Evolutionary conservation across 2,888 invertebrate species (phyloP), one percentile per base, ranked within the genome.

Genomic region (Scaptomyza flava): DNA sequence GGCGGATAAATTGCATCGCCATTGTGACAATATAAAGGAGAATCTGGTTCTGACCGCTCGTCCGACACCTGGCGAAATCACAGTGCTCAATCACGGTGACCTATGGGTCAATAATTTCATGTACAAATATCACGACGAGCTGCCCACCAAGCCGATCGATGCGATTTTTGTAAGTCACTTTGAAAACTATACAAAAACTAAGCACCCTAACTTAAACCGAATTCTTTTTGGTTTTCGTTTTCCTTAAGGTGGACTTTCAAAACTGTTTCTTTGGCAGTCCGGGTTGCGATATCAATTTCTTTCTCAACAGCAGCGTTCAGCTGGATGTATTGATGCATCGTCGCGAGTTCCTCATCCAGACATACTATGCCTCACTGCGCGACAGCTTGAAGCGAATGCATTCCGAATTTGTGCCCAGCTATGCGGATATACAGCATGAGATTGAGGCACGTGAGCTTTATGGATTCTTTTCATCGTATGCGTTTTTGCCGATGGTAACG

Each of bases 101-200:
- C 89, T 93, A 2, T 93, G 93, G 93, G 90, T 93, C n/a, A 93
- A 93, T 65, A 93, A 93, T 77, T 93, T 93, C 77, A 92, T 93
- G 92, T 93, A 93, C 81, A 92, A 92, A 74, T 93, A 93, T 72
- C 77, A 92, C 59, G 77, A 81, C 3, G 70, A 87, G 27, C 78
- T 89, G 59, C 90, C 90, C 62, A 73, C 79, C 4, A 75, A 75
- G 41, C 90, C 93, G 7, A 87, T 90, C 50, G 93, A 93, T 79
- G 91, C 92, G 45, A 90, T 91, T 62, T 92, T 93, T 68, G 93
- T 93, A 82, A 91, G 92, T 17, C 17, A 17, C 17, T 1, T 89
- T 5, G 8, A 14, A 14, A n/a, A 9, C 23, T n/a, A 14, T 8
- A 20, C 20, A 4, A 43, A n/a, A 6, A n/a, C 2, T 8, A 6